These are phyloP conservation scores for Dasyprocta punctata DNA, from an alignment of 2,113 vertebrate species.

Conservation along the genomic window DNA sequence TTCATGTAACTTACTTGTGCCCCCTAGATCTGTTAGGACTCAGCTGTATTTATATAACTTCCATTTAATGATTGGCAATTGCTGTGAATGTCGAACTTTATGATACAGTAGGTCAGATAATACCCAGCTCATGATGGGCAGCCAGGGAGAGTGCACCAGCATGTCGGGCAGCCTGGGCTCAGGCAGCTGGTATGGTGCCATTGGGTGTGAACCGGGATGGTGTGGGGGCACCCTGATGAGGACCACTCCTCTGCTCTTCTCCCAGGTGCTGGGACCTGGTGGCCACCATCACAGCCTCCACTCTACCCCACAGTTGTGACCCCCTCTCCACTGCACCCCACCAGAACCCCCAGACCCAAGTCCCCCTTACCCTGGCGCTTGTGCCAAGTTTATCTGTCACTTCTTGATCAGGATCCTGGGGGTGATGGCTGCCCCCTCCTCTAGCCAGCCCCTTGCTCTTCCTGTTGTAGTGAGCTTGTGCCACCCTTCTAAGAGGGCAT, in stretches of 20 bases:
- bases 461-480: constrained; percentile 70
- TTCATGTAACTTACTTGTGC: neutral
- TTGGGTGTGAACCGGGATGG: constrained; percentile 84
- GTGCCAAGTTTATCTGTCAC: constrained; percentile 58
- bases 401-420: constrained; percentile 66
- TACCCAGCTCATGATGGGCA: neutral
- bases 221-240: constrained; percentile 85
- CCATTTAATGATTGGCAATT: neutral
- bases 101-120: neutral
- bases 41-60: neutral
- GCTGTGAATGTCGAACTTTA: neutral
- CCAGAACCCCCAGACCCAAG: neutral
- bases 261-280: constrained; percentile 86
- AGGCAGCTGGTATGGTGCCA: constrained; percentile 81
- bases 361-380: neutral
- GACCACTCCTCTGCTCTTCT: constrained; percentile 91
- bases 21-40: neutral
- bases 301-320: constrained; percentile 94
- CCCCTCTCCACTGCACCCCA: neutral
- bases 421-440: constrained; percentile 28
- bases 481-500: neutral
- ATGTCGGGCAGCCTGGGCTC: constrained; percentile 80
- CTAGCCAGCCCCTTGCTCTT: constrained; percentile 49
- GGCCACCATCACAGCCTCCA: constrained; percentile 92
- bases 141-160: too few relatives aligned